Evolutionary conservation across 2,113 vertebrate genomes (phyloP), one percentile per base, ranked within the genome.

Genomic region (Cebus imitator): DNA sequence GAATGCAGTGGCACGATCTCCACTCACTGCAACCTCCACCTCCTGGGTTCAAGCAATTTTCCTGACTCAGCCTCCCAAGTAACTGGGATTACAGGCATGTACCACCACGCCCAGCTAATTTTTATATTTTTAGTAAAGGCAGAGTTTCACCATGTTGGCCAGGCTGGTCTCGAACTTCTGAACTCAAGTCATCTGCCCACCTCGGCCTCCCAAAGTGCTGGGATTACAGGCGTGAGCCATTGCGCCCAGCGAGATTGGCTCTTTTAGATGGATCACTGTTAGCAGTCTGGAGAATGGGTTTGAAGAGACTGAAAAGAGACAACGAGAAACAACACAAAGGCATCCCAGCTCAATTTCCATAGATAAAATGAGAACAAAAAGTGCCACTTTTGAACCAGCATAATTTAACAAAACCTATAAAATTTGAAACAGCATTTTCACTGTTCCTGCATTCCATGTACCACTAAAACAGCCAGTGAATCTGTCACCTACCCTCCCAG

Each of bases 341-440:
- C 37, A 94, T 43, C 50, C 78, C 57, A 90, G 70, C 20, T 94
- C 79, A 30, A 87, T 89, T 89, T 91, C 58, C 73, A 95, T 72
- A 92, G 79, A 70, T 21, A 92, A 79, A 83, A 73, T 11, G 5
- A 94, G 64, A 85, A 89, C 73, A 84, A 82, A 95, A 96, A 32
- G n/a, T 13, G 43, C 25, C 52, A 61, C 58, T n/a, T 45, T 27
- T 43, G 52, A 76, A 35, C n/a, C 43, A 82, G 87, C n/a, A 43
- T 14, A 87, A 87, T 55, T 68, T 85, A 89, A 84, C 61, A 92
- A 82, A 57, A 40, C 48, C 91, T 50, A 55, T 8, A 79, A 89
- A 86, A 76, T 21, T 3, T 90, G 32, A 90, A 97, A 87, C 35
- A 81, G 45, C 48, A 73, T 64, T 72, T 61, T 66, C 37, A 37